These are phyloP conservation scores for Prunella himalayana DNA, from an alignment of 2,113 vertebrate species.

Conservation along the genomic window DNA sequence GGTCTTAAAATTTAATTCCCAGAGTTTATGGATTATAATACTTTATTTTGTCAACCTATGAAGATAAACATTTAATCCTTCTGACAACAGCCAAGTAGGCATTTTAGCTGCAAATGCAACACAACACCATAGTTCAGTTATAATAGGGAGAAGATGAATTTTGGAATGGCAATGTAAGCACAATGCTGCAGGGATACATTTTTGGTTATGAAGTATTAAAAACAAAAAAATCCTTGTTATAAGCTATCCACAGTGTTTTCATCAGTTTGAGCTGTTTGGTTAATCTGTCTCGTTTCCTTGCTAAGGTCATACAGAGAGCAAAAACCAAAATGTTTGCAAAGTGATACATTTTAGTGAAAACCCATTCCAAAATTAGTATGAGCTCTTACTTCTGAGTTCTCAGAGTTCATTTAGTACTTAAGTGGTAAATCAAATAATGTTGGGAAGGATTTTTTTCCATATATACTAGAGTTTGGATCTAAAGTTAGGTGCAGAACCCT, in stretches of 20 bases:
- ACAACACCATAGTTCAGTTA: neutral
- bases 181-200: neutral
- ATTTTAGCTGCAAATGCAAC: neutral
- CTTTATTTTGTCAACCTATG: neutral
- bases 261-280: neutral
- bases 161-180: neutral
- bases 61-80: neutral
- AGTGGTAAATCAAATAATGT: neutral
- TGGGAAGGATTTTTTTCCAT: neutral
- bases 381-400: neutral
- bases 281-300: neutral
- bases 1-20: neutral
- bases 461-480: neutral
- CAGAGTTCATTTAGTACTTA: neutral
- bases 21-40: neutral
- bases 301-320: neutral
- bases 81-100: neutral
- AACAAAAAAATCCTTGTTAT: neutral
- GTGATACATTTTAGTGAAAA: neutral
- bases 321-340: neutral
- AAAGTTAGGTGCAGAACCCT: neutral
- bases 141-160: neutral
- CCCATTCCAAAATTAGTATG: neutral
- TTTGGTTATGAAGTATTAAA: neutral
- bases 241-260: neutral